Conservation (phyloP, 2,797 vertebrate genomes). For the Triplophysa yarkandensis region DNA sequence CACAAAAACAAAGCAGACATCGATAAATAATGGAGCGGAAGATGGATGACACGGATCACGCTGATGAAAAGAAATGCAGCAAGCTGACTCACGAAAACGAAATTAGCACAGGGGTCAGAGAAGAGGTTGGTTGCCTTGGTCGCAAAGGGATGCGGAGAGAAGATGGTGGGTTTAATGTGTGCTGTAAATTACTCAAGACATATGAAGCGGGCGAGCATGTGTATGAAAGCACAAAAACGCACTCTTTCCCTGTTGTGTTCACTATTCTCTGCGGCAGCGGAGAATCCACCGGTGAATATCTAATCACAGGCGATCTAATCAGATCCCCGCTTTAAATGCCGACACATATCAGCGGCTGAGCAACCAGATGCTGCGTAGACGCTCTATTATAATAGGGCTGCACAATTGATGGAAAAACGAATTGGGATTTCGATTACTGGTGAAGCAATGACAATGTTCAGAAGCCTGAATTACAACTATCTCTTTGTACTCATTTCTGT, state of each 20-base stretch:
- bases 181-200: conserved; percentile 25
- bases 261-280: conserved; percentile 1
- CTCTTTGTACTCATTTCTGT: no score
- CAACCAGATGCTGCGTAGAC: not conserved
- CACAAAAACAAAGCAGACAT: not conserved
- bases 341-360: conserved; percentile 21
- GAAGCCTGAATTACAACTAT: no score
- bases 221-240: not conserved
- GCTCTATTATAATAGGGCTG: no score
- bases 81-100: not conserved
- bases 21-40: not conserved
- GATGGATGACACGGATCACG: not conserved
- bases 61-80: not conserved
- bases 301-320: conserved; percentile 51
- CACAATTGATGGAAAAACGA: no score
- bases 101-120: conserved; percentile 3
- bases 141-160: conserved; percentile 8
- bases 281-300: conserved; percentile 44
- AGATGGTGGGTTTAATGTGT: conserved; percentile 5
- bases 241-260: not conserved
- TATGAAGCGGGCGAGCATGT: not conserved
- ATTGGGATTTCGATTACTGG: no score
- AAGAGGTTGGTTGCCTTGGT: not conserved
- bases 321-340: conserved; percentile 49
- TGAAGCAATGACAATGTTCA: no score